Conservation (phyloP, 2,113 vertebrate species). For the Coregonus clupeaformis region DNA sequence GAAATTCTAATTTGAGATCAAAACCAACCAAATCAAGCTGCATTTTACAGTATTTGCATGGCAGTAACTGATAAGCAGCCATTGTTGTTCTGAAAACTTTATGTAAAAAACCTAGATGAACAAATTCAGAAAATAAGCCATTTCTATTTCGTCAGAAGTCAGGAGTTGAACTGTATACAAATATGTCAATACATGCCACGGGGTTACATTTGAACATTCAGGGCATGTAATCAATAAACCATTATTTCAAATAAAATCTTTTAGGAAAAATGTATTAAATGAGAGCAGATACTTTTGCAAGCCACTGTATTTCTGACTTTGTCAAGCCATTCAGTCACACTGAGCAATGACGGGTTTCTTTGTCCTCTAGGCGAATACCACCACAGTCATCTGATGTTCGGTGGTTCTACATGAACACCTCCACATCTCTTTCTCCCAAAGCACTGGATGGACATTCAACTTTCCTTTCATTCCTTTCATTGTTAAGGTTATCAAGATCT, state of each 20-base stretch:
- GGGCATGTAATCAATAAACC: not conserved
- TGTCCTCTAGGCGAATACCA: not conserved
- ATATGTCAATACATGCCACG: no score
- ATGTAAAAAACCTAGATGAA: not conserved
- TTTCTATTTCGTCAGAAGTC: not conserved
- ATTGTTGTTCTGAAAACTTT: not conserved
- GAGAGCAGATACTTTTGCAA: not conserved
- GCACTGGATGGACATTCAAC: not conserved
- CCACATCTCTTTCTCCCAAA: not conserved
- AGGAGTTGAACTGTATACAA: no score
- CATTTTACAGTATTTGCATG: constrained; percentile 16
- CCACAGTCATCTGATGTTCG: not conserved
- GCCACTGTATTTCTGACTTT: not conserved
- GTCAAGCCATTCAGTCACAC: not conserved
- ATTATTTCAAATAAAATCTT: not conserved
- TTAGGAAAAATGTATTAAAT: not conserved
- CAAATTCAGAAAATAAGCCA: not conserved
- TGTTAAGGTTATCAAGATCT: not conserved
- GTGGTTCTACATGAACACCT: no score
- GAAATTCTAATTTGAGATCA: constrained; percentile 18
- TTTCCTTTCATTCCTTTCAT: not conserved
- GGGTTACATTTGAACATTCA: not conserved
- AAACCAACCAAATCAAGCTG: constrained; percentile 36
- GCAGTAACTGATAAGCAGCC: constrained; percentile 2
- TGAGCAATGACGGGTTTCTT: not conserved